Base-by-base conservation (phyloP, 2,113 vertebrate genomes). In the Seriola quinqueradiata region DNA sequence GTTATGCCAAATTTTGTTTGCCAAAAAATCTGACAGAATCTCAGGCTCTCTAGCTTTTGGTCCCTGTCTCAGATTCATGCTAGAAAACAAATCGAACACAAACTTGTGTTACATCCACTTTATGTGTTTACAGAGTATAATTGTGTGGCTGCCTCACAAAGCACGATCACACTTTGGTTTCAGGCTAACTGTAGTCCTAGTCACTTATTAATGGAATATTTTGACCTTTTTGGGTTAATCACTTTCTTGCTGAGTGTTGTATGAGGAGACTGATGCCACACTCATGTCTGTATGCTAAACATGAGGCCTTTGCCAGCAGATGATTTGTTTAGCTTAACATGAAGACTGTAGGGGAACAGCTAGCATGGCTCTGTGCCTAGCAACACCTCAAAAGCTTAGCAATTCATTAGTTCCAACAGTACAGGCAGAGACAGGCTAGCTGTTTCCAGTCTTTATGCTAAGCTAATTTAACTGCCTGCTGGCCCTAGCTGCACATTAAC, bases 1-100 rank as follows among this genome's bases (percentile, higher is more conserved):
- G 52, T 58, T 72, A 60, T 71, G 52, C 54, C 54, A 72, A 58
- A 63, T 57, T 50, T 3, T 19, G 38, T 69, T 65, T 2, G 13
- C 17, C 66, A 57, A 48, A 60, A 54, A 25, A 38, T 28, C 8
- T 0, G 64, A 57, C 9, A 25, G n/a, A 25, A 57, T 25, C 52
- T 54, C 21, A 11, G n/a, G n/a, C 9, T 55, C 52, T 55, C 12
- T 23, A 23, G 21, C 52, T 10, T 23, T 55, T 55, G 52, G 1
- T n/a, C 52, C 52, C 9, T 23, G 21, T 55, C 19, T 55, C 52
- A 55, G 9, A 1, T 8, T 54, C 48, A 50, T 19, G 16, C 48
- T 19, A 17, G 19, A 50, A 17, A 19, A 19, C 48, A 50, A 42
- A 8, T 42, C 9, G 8, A 8, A 42, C 40, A 42, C 40, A 42